These are phyloP conservation scores for Nansenia antarctica DNA, from an alignment of 2,113 vertebrate genomes.

Conservation along the genomic window DNA sequence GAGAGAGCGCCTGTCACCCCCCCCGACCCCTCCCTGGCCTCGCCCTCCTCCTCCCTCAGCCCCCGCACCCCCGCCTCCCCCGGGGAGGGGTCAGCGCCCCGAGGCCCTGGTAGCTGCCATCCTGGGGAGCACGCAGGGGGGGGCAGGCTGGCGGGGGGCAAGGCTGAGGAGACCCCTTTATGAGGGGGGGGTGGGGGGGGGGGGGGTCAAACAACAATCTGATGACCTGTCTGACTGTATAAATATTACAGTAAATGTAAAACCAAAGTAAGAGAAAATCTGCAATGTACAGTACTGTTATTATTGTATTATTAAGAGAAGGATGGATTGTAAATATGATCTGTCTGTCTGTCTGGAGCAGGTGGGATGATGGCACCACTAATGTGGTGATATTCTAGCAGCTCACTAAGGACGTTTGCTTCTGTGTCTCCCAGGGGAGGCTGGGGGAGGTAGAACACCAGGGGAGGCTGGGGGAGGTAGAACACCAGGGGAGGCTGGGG, in stretches of 20 bases:
- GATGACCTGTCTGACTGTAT: constrained; percentile 12
- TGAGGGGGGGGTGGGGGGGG: no score
- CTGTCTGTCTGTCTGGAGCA: constrained; percentile 26
- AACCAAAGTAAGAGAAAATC: constrained; percentile 38
- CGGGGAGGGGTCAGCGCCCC: constrained; percentile 57
- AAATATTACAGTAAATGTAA: constrained; percentile 49
- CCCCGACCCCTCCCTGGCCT: constrained; percentile 26
- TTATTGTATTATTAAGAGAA: constrained; percentile 29
- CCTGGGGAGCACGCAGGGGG: constrained; percentile 65
- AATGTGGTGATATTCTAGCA: background rate
- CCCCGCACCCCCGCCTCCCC: constrained; percentile 64
- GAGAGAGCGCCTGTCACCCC: constrained; percentile 75
- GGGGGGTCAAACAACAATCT: background rate
- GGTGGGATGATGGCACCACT: no score
- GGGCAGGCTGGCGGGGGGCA: constrained; percentile 45
- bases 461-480: no score
- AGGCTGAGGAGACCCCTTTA: constrained; percentile 39
- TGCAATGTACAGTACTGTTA: constrained; percentile 10
- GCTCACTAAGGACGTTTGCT: background rate
- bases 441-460: no score
- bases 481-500: no score
- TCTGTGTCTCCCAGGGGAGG: no score
- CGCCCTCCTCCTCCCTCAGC: constrained; percentile 65
- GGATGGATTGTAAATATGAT: constrained; percentile 29
- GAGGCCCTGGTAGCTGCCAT: constrained; percentile 76